Conservation (phyloP, 2,888 invertebrate species). For the Synanthedon formicaeformis region DNA sequence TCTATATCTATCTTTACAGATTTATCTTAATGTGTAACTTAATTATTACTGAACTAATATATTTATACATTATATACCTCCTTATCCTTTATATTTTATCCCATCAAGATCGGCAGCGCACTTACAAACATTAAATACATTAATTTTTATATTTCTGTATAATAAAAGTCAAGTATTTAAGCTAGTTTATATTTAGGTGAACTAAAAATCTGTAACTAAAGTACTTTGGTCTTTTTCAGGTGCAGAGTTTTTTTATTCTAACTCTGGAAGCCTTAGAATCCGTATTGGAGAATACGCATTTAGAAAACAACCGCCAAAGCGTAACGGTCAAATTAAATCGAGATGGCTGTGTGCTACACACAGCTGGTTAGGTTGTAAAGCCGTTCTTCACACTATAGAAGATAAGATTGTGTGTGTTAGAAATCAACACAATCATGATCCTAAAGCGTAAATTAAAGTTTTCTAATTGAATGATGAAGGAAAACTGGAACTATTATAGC, state of each 20-base stretch:
- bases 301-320: not conserved
- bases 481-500: no score
- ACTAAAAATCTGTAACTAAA: not conserved
- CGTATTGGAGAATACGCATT: not conserved
- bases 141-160: no score
- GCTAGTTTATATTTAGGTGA: no score
- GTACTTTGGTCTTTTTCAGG: not conserved
- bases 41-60: no score
- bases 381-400: not conserved
- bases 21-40: no score
- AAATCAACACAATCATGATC: conserved; percentile 2
- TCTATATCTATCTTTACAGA: no score
- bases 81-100: no score
- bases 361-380: conserved; percentile 10
- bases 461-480: not conserved
- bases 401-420: not conserved
- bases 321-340: not conserved
- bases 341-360: conserved; percentile 29
- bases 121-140: no score
- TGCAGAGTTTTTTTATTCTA: not conserved
- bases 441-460: not conserved
- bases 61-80: no score
- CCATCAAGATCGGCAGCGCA: no score
- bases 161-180: no score
- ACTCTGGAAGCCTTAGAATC: not conserved